A percentile compares a stretch with the other conserved stretches of the same genome.
These are phyloP conservation scores for Cosmorhoe ocellata DNA, from an alignment of 2,888 invertebrate genomes.

Conservation along the genomic window DNA sequence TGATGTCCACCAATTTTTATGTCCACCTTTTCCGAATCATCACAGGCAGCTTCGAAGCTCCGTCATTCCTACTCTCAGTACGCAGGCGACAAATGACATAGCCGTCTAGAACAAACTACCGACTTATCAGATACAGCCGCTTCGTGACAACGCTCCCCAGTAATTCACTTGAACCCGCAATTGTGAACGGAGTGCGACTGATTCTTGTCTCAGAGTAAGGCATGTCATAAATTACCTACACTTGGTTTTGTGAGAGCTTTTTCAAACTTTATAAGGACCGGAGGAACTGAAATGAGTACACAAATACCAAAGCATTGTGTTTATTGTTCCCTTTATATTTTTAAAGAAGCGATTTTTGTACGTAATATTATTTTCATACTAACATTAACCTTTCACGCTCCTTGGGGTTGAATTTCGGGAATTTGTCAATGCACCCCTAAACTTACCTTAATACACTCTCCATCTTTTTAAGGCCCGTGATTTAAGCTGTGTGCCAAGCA, in stretches of 20 bases:
- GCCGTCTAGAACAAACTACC: slow-evolving; percentile 73
- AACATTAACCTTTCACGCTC: no score
- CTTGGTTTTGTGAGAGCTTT: slow-evolving; percentile 3
- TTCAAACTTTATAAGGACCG: not conserved
- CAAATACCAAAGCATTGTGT: no score
- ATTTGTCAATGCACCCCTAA: no score
- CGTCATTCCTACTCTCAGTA: slow-evolving; percentile 36
- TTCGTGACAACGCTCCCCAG: slow-evolving; percentile 68
- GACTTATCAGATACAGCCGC: slow-evolving; percentile 75
- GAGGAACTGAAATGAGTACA: not conserved
- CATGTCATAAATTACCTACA: slow-evolving; percentile 12
- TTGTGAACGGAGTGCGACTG: slow-evolving; percentile 23
- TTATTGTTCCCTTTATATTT: no score
- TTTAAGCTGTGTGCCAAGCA: no score
- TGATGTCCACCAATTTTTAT: no score
- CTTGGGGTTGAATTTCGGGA: no score
- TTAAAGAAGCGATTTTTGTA: no score
- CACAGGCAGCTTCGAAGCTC: not conserved
- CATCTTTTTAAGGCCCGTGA: no score
- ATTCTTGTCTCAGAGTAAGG: slow-evolving; percentile 23
- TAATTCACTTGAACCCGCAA: slow-evolving; percentile 49
- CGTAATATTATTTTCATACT: no score
- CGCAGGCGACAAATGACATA: slow-evolving; percentile 69
- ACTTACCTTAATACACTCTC: no score
- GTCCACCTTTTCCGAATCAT: no score